Evolutionary conservation across 2,113 vertebrate species (phyloP).

Genomic region (Elephas maximus): DNA sequence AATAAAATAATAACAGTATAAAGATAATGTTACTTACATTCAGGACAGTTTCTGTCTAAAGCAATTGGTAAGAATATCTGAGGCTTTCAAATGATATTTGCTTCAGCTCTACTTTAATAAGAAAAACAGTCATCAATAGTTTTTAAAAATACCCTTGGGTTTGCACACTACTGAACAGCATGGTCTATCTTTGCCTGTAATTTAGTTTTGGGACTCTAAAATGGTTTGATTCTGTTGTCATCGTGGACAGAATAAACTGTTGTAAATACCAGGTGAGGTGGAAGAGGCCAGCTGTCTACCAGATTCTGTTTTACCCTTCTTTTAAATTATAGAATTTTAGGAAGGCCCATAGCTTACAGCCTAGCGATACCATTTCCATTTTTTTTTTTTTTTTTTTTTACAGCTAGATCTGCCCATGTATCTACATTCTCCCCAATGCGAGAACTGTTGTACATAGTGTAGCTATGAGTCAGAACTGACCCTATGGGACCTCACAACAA

Average conservation of each 20-base stretch:
- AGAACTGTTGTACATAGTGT: too few species aligned
- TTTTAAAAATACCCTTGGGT: not conserved
- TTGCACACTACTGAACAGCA: not conserved
- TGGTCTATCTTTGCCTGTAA: not conserved
- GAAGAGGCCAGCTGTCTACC: not conserved
- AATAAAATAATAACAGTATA: slow-evolving; percentile 55
- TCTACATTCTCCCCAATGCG: not conserved
- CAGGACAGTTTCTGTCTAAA: not conserved
- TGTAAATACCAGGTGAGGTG: not conserved
- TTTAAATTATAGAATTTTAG: not conserved
- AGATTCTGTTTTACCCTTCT: not conserved
- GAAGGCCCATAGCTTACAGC: not conserved
- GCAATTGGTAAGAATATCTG: not conserved
- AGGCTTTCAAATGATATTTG: not conserved
- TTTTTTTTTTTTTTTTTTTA: too few species aligned
- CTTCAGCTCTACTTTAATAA: not conserved
- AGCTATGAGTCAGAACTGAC: too few species aligned
- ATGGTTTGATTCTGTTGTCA: not conserved
- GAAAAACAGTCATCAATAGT: not conserved
- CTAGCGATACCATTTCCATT: not conserved
- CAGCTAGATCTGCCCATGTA: not conserved
- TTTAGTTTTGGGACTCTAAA: slow-evolving; percentile 38
- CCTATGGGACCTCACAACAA: too few species aligned
- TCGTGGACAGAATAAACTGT: not conserved
- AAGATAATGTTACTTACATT: not conserved